Evolutionary conservation across 2,888 invertebrate species (phyloP), one percentile per base, ranked within the genome.

Genomic region (Chloroclysta siterata): DNA sequence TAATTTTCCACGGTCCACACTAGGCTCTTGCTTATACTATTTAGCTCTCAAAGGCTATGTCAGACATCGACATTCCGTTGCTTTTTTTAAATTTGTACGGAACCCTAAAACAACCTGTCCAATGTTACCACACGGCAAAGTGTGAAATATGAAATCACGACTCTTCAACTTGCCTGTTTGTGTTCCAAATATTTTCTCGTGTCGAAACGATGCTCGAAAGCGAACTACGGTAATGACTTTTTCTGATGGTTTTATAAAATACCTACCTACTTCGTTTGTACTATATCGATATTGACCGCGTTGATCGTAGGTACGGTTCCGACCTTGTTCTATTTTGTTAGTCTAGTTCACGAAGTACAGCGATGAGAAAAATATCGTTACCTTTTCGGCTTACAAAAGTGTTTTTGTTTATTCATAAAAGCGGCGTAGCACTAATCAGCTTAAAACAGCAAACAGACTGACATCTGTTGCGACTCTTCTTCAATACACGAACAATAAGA

Each of bases 141-240:
- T 93, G 93, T 92, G 91, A 93, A 93, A 91, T 91, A 93, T 91
- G 90, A 90, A 93, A 93, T 93, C 93, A 93, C 93, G 93, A 93
- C 83, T 88, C 84, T 82, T 81, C 83, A 84, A 87, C 87, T 87
- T 81, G 87, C 82, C 79, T 89, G 88, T 93, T 92, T 91, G 90
- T 85, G 88, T 89, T 89, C 88, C 85, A 88, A 90, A 93, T 92
- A 89, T 86, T 85, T 88, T 85, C 85, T 87, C 81, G 82, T 87
- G 83, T 87, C 84, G 87, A 87, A 88, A 88, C 84, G 83, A 84
- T 47, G 86, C 82, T 81, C 72, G 81, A 84, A 82, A 81, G 76
- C 80, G 78, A 76, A 81, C 75, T 77, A 80, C 79, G 72, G 80
- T 79, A 78, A 77, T 78, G 75, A 74, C 76, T 83, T 86, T 85